phyloP scores from a whole-genome alignment of 2,888 invertebrate genomes.

The Cephus sareptanus region DNA sequence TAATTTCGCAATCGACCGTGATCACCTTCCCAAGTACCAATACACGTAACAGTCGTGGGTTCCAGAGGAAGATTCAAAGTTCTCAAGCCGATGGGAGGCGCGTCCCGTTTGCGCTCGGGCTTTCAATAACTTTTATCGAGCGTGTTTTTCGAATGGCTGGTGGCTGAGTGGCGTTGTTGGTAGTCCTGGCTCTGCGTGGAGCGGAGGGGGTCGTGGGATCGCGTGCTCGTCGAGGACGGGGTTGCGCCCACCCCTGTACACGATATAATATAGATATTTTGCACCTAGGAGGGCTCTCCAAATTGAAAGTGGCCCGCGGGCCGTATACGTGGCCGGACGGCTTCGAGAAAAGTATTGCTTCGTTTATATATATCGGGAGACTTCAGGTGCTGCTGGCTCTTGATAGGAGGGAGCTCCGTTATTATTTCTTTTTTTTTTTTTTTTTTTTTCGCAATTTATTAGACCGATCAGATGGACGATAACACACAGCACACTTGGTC shows the following conservation, averaged over 20 bases:
- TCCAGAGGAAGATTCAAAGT: not conserved
- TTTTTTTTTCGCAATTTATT: not conserved
- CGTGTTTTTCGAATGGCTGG: constrained; percentile 8
- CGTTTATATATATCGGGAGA: not conserved
- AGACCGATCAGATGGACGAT: not conserved
- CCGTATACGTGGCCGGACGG: not conserved
- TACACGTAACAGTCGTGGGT: too few species aligned
- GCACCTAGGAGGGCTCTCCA: constrained; percentile 39
- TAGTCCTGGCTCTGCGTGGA: too few species aligned
- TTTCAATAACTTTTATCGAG: constrained; percentile 26
- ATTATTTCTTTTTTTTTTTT: not conserved
- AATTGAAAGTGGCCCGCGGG: constrained; percentile 43
- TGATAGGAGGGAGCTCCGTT: too few species aligned
- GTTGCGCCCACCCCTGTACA: not conserved
- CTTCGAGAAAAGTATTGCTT: constrained; percentile 28
- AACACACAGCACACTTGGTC: too few species aligned
- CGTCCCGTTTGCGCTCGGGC: constrained; percentile 30
- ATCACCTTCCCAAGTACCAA: too few species aligned
- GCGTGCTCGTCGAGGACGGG: constrained; percentile 16
- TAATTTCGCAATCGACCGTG: too few species aligned
- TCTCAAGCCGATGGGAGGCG: constrained; percentile 18
- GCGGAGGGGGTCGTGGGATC: constrained; percentile 7
- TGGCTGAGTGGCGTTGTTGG: too few species aligned
- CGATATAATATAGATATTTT: constrained; percentile 46
- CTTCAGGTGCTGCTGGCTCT: not conserved